Evolutionary conservation across 2,888 invertebrate species (phyloP).

Genomic region (Epinotia bilunana): DNA sequence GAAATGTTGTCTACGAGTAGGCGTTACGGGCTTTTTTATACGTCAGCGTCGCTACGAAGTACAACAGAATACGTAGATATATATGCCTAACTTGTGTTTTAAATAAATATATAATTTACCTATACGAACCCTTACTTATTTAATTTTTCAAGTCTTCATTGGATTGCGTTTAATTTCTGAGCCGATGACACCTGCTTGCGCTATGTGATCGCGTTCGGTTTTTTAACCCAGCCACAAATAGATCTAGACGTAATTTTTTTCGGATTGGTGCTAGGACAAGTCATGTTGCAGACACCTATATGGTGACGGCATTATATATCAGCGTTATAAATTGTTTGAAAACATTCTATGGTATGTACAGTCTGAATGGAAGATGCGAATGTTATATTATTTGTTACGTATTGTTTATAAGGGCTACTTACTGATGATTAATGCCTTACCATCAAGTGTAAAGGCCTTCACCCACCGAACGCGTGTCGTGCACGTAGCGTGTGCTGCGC

Average conservation of each 20-base stretch:
- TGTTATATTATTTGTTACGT: not conserved
- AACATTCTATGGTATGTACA: slow-evolving; percentile 15
- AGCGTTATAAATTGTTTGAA: slow-evolving; percentile 13
- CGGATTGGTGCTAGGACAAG: slow-evolving; percentile 17
- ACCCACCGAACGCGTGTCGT: no score
- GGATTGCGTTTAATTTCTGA: not conserved
- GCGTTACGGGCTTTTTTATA: no score
- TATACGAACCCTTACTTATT: not conserved
- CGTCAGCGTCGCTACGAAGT: no score
- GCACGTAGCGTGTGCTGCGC: no score
- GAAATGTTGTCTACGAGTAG: no score
- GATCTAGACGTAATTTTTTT: slow-evolving; percentile 33
- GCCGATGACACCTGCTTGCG: slow-evolving; percentile 34
- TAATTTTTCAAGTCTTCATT: not conserved
- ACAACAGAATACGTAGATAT: no score
- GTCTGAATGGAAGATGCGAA: not conserved
- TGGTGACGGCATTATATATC: slow-evolving; percentile 14
- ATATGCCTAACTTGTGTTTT: no score
- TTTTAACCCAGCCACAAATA: slow-evolving; percentile 29
- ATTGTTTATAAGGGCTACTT: no score
- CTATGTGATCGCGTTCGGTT: slow-evolving; percentile 22
- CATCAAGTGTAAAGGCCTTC: no score
- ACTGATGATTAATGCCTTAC: no score
- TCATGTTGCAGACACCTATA: slow-evolving; percentile 28
- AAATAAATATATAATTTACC: no score